Conservation (phyloP, 2,888 invertebrate genomes). For the Tipula helvola region DNA sequence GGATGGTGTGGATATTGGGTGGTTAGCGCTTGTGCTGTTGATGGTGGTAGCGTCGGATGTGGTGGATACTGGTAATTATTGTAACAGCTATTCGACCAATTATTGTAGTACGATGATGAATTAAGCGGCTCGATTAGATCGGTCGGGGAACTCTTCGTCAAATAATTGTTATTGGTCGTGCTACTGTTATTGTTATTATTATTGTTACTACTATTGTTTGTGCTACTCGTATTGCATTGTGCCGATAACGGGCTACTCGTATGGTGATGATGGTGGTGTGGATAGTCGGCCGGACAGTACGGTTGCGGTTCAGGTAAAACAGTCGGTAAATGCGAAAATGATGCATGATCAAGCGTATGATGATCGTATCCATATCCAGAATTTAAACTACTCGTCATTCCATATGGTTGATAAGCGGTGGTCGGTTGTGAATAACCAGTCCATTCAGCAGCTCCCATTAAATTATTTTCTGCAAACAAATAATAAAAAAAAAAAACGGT, state of each 20-base stretch:
- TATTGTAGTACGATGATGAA: constrained; percentile 28
- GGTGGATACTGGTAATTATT: constrained; percentile 56
- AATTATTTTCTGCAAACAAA: constrained; percentile 40
- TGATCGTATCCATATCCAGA: constrained; percentile 36
- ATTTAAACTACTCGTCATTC: constrained; percentile 26
- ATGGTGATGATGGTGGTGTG: constrained; percentile 32
- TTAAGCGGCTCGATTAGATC: constrained; percentile 24
- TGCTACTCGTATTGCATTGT: background rate
- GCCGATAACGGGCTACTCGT: constrained; percentile 13
- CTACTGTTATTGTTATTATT: constrained; percentile 22
- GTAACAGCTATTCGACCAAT: constrained; percentile 50
- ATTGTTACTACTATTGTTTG: background rate
- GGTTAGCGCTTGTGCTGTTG: constrained; percentile 22
- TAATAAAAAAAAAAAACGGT: background rate
- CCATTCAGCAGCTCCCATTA: constrained; percentile 50
- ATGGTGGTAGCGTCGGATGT: constrained; percentile 43
- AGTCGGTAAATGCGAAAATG: constrained; percentile 47
- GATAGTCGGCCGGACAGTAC: constrained; percentile 37
- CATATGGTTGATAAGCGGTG: constrained; percentile 40
- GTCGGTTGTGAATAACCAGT: constrained; percentile 42
- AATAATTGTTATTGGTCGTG: constrained; percentile 16
- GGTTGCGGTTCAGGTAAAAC: constrained; percentile 38
- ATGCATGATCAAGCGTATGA: constrained; percentile 29
- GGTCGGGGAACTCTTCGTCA: background rate
- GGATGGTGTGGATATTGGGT: constrained; percentile 26